Percentiles rank a stretch among this genome's conserved stretches.
phyloP scores from a whole-genome alignment of 2,888 invertebrate species.

The Lymantria monacha region DNA sequence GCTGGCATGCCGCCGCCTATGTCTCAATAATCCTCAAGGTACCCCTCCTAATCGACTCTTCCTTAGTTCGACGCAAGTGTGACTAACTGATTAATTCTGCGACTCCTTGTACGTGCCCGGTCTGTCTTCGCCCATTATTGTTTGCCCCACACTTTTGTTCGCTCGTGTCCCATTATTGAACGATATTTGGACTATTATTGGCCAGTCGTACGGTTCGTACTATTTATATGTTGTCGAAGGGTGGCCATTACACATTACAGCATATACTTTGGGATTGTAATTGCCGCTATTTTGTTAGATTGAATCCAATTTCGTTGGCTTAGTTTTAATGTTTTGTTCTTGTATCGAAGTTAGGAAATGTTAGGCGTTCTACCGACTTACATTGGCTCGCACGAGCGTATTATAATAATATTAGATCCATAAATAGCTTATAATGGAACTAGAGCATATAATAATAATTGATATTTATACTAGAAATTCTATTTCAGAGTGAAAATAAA shows the following conservation, averaged over 20 bases:
- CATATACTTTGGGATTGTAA: conserved; percentile 69
- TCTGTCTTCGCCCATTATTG: conserved; percentile 66
- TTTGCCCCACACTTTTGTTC: conserved; percentile 65
- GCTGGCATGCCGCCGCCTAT: conserved; percentile 72
- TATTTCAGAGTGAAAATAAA: conserved; percentile 53
- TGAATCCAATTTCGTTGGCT: conserved; percentile 60
- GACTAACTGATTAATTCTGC: conserved; percentile 81
- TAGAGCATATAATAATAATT: conserved; percentile 45
- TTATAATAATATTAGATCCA: background rate
- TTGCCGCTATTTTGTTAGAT: conserved; percentile 71
- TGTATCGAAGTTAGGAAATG: conserved; percentile 42
- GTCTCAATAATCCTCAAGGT: conserved; percentile 81
- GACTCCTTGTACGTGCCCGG: conserved; percentile 66
- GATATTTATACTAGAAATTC: conserved; percentile 35
- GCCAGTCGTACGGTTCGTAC: conserved; percentile 49
- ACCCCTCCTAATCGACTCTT: conserved; percentile 79
- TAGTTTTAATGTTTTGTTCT: conserved; percentile 55
- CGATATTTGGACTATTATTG: conserved; percentile 74
- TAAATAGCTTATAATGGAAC: conserved; percentile 15
- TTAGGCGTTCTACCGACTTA: conserved; percentile 23
- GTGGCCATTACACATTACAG: conserved; percentile 57
- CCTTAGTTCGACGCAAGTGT: conserved; percentile 78
- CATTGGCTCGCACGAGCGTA: conserved; percentile 19
- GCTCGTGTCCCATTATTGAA: conserved; percentile 67
- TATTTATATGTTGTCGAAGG: conserved; percentile 70